Base-by-base conservation (phyloP, 2,113 vertebrate species). In the Lycocorax pyrrhopterus region DNA sequence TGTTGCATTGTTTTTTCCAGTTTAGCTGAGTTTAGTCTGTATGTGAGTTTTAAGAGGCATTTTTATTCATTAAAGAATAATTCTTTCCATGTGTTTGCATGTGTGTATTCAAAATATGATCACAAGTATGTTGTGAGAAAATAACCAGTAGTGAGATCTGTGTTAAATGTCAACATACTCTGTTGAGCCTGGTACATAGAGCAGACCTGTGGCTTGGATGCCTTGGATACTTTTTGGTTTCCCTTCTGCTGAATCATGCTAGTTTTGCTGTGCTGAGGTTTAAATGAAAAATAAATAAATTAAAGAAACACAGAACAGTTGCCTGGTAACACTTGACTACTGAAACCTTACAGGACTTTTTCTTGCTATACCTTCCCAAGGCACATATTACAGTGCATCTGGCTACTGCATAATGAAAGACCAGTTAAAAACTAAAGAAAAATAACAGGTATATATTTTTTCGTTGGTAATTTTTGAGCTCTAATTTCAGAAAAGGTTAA, bases 241-340 rank as follows among this genome's bases (percentile, higher is more conserved):
- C 43, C 6, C 7, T 88, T 80, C 33, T 89, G 29, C 33, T 81
- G 66, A 73, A 63, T 86, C 59, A 47, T 47, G 52, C 19, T 73
- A 27, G 51, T 78, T 85, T 43, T 74, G 17, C 97, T 91, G 89
- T 93, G 26, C 89, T 94, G 91, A 96, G 71, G 76, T 97, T 96
- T 97, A 97, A 87, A 96, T 90, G 94, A 97, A 95, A 93, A 97
- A 94, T 90, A 76, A 96, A 94, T 52, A 60, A 94, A 95, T 97
- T 26, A 9, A 15, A 17, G 47, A 51, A 49, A 63, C 6, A 15
- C 2, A 2, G 8, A 68, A 25, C 94, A 95, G 53, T 93, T 95
- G 92, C 47, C 44, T 97, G 88, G 78, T 97, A 96, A 96, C 97
- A 93, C 88, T 87, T 86, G 87, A 89, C 94, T 97, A 72, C 91